phyloP scores from a whole-genome alignment of 2,888 invertebrate species.

The Noctua janthina region DNA sequence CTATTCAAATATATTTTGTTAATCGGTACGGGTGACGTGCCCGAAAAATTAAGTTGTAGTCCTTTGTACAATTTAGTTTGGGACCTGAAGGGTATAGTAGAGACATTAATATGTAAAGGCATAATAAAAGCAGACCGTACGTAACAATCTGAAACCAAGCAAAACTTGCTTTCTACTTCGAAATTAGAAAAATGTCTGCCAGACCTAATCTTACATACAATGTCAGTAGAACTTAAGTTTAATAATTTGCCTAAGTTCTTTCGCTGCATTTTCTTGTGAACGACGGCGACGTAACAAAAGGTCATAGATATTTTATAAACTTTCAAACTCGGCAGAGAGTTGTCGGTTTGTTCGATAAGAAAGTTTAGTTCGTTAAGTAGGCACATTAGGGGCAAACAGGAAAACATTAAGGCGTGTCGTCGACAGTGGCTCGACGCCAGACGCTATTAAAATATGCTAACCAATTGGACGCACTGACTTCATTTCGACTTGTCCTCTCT shows the following conservation, averaged over 20 bases:
- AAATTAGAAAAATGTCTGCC: slow-evolving; percentile 11
- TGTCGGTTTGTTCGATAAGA: slow-evolving; percentile 87
- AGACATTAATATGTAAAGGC: neutral
- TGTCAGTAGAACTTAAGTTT: slow-evolving; percentile 41
- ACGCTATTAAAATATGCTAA: slow-evolving; percentile 87
- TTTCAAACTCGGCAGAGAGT: slow-evolving; percentile 79
- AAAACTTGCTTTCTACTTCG: slow-evolving; percentile 1
- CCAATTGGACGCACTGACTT: slow-evolving; percentile 85
- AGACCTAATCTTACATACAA: slow-evolving; percentile 7
- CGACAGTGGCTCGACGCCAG: slow-evolving; percentile 86
- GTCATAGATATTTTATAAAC: slow-evolving; percentile 81
- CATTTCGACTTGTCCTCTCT: slow-evolving; percentile 75
- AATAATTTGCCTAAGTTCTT: slow-evolving; percentile 45
- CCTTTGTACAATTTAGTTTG: slow-evolving; percentile 13
- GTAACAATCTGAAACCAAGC: neutral
- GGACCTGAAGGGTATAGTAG: neutral
- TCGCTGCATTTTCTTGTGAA: slow-evolving; percentile 68
- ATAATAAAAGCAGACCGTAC: too few species aligned
- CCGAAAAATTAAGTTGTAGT: slow-evolving; percentile 3
- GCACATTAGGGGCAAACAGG: slow-evolving; percentile 88
- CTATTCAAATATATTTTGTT: slow-evolving; percentile 63
- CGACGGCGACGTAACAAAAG: slow-evolving; percentile 68
- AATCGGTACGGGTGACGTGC: slow-evolving; percentile 38
- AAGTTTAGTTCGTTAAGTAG: slow-evolving; percentile 89
- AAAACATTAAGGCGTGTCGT: slow-evolving; percentile 87